These are phyloP conservation scores for Dipodomys ordii DNA, from an alignment of 2,113 vertebrate genomes.

Conservation along the genomic window DNA sequence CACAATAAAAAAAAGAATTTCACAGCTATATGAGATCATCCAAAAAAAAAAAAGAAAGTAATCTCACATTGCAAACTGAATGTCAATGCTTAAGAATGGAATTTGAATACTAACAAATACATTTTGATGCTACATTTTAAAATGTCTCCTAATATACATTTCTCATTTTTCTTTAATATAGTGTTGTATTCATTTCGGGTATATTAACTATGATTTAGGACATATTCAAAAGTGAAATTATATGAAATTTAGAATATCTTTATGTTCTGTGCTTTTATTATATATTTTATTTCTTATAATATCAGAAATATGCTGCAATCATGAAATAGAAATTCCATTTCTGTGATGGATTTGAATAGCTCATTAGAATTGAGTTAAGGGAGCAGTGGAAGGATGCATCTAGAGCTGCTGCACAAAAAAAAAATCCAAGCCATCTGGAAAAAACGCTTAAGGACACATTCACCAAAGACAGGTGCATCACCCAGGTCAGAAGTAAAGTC, in stretches of 20 bases:
- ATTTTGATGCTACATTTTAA: neutral
- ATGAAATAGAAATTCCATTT: neutral
- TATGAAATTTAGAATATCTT: neutral
- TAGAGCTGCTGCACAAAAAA: neutral
- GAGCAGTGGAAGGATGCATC: neutral
- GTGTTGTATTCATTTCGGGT: neutral
- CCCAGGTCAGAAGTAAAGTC: too few species aligned
- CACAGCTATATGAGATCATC: too few species aligned
- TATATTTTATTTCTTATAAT: neutral
- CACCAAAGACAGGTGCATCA: neutral
- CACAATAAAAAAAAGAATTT: too few species aligned
- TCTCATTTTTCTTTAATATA: neutral
- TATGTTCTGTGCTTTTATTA: neutral
- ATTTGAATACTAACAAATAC: neutral
- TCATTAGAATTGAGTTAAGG: neutral
- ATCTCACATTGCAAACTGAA: neutral
- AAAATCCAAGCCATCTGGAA: neutral
- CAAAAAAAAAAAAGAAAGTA: neutral
- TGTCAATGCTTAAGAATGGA: neutral
- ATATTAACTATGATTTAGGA: neutral
- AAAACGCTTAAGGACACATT: neutral
- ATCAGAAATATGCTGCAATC: neutral
- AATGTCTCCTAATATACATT: neutral
- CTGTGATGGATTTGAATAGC: neutral
- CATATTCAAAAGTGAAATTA: neutral